Conservation (phyloP, 2,113 vertebrate species). For the Cyprinodon tularosa region DNA sequence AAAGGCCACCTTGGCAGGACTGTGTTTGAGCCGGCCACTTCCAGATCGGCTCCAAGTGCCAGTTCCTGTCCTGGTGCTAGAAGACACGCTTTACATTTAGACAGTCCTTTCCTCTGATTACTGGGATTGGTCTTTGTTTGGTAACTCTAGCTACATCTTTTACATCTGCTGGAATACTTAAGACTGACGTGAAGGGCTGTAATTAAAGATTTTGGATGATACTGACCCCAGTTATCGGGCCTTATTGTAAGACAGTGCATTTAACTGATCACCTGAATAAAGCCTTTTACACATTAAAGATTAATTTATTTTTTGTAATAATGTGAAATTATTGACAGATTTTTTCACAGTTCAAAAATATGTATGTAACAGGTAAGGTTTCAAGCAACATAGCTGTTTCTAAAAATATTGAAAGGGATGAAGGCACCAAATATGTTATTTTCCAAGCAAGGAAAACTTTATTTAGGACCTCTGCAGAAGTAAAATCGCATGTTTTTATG, state of each 20-base stretch:
- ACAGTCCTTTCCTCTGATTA: conserved; percentile 31
- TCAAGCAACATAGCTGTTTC: no score
- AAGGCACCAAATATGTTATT: no score
- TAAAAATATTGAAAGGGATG: no score
- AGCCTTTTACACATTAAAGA: conserved; percentile 7
- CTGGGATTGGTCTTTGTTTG: neutral
- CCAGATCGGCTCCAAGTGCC: conserved; percentile 38
- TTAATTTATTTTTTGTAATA: neutral
- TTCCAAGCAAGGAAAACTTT: no score
- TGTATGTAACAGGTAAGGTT: neutral
- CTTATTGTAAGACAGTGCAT: conserved; percentile 8
- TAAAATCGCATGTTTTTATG: no score
- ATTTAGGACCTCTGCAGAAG: no score
- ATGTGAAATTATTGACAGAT: neutral
- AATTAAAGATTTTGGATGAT: neutral
- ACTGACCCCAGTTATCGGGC: neutral
- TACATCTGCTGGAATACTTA: neutral
- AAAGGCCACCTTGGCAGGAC: conserved; percentile 34
- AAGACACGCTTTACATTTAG: conserved; percentile 41
- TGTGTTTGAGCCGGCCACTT: conserved; percentile 18
- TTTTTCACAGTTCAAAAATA: neutral
- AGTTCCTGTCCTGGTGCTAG: conserved; percentile 51
- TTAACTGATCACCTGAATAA: conserved; percentile 11
- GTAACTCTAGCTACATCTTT: neutral
- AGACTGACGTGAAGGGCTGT: neutral